Conservation (phyloP, 2,888 invertebrate species). For the Caenorhabditis imperialis region DNA sequence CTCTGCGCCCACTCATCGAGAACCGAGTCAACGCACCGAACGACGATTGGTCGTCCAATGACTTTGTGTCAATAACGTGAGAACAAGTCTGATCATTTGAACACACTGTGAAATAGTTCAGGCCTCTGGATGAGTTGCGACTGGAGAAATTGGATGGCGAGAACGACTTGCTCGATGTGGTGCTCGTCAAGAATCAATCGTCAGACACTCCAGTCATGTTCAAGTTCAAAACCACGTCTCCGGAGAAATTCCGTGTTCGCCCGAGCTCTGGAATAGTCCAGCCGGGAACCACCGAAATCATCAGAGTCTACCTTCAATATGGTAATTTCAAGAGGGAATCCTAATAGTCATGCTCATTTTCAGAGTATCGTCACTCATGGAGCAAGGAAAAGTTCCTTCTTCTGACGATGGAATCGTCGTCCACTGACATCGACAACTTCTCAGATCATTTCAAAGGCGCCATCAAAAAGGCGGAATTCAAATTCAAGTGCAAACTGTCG, state of each 20-base stretch:
- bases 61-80: constrained; percentile 60
- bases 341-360: constrained; percentile 7
- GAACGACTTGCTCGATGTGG: constrained; percentile 66
- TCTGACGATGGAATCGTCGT: constrained; percentile 64
- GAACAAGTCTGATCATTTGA: neutral
- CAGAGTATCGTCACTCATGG: constrained; percentile 69
- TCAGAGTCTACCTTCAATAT: constrained; percentile 70
- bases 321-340: constrained; percentile 47
- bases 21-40: constrained; percentile 56
- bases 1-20: constrained; percentile 59
- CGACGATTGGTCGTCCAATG: constrained; percentile 57
- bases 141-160: constrained; percentile 63
- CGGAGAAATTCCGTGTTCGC: constrained; percentile 92
- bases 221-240: constrained; percentile 92
- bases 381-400: constrained; percentile 69
- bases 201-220: constrained; percentile 76
- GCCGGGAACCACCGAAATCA: constrained; percentile 63
- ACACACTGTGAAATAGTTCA: constrained; percentile 24
- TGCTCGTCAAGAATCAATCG: constrained; percentile 63
- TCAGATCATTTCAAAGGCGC: constrained; percentile 60
- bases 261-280: constrained; percentile 81
- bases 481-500: constrained; percentile 61
- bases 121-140: constrained; percentile 66
- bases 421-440: constrained; percentile 62
- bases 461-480: constrained; percentile 62